Conservation (phyloP, 2,888 invertebrate species). For the Drosophila diplacantha region DNA sequence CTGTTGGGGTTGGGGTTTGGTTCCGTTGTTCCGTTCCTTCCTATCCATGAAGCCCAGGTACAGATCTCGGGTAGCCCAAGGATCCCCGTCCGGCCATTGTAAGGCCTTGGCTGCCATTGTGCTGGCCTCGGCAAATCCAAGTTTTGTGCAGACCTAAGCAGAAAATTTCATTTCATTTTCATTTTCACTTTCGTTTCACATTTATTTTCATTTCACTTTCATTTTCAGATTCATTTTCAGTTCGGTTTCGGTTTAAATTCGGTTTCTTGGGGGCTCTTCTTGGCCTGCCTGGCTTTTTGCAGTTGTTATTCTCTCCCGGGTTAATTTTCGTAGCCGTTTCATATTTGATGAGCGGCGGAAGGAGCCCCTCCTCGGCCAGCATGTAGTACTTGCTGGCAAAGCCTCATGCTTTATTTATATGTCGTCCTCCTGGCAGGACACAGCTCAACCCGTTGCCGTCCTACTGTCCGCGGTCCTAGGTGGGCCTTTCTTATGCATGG, state of each 20-base stretch:
- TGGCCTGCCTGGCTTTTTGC: slow-evolving; percentile 1
- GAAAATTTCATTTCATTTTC: slow-evolving; percentile 28
- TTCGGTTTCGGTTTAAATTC: not conserved
- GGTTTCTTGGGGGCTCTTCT: slow-evolving; percentile 13
- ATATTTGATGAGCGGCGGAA: slow-evolving; percentile 49
- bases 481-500: slow-evolving; percentile 40
- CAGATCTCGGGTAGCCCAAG: slow-evolving; percentile 9
- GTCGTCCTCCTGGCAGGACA: not conserved
- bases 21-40: not conserved
- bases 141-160: slow-evolving; percentile 40
- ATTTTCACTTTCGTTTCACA: not conserved
- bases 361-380: not conserved
- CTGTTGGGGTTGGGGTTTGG: not conserved
- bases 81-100: slow-evolving; percentile 15
- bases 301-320: slow-evolving; percentile 13
- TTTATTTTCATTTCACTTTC: not conserved
- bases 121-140: slow-evolving; percentile 13
- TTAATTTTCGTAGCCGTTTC: slow-evolving; percentile 49
- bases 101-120: slow-evolving; percentile 37
- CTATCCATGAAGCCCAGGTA: not conserved
- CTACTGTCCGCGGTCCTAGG: not conserved
- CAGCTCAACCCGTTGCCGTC: not conserved
- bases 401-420: slow-evolving; percentile 39
- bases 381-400: slow-evolving; percentile 5
- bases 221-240: not conserved